These are phyloP conservation scores for Clarias batrachus DNA, from an alignment of 2,113 vertebrate genomes.

Conservation along the genomic window DNA sequence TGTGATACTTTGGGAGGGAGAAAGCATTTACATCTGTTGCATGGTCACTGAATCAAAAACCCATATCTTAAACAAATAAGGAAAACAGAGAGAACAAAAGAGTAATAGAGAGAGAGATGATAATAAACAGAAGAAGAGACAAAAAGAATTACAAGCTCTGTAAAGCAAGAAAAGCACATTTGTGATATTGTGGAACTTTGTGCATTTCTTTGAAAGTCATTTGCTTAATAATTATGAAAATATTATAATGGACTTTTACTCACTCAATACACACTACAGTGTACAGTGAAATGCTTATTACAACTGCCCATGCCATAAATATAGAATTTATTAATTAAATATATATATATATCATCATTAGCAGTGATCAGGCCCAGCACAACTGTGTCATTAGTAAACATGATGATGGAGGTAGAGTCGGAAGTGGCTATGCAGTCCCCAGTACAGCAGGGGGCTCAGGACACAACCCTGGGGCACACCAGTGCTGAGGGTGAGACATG, in stretches of 20 bases:
- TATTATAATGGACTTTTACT: not conserved
- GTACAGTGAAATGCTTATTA: too few relatives aligned
- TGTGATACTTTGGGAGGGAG: not conserved
- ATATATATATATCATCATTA: too few relatives aligned
- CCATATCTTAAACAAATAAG: conserved; percentile 9
- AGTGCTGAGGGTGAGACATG: too few relatives aligned
- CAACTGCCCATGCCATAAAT: too few relatives aligned
- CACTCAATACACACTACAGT: not conserved
- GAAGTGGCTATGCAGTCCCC: too few relatives aligned
- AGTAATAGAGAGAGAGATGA: not conserved
- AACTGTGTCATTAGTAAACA: too few relatives aligned
- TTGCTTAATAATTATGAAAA: not conserved
- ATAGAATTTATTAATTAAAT: too few relatives aligned
- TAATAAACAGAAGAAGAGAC: not conserved
- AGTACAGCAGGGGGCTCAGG: too few relatives aligned
- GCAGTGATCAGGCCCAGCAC: too few relatives aligned
- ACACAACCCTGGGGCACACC: too few relatives aligned
- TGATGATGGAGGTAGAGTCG: too few relatives aligned
- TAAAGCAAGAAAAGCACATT: not conserved
- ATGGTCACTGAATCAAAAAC: conserved; percentile 59
- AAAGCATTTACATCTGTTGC: conserved; percentile 1
- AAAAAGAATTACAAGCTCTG: not conserved
- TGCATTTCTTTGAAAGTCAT: not conserved
- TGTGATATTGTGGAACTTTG: not conserved
- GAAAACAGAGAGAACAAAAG: not conserved